Evolutionary conservation across 2,888 invertebrate genomes (phyloP).

Genomic region (Polia nebulosa): DNA sequence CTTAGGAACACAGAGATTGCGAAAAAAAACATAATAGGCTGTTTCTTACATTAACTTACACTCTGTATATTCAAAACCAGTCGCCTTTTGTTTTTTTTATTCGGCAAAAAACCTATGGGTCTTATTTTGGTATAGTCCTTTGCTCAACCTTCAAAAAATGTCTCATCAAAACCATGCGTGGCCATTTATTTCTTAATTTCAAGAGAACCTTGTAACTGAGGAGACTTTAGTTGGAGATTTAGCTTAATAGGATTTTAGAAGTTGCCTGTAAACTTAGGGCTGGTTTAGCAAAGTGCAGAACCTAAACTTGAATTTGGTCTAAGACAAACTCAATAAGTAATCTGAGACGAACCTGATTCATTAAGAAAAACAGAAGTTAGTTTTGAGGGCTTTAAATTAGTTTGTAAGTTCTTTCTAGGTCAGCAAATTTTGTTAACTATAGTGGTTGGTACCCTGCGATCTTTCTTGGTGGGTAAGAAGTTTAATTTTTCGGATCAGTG

Average conservation of each 20-base stretch:
- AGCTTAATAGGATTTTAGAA: conserved; percentile 50
- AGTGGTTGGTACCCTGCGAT: neutral
- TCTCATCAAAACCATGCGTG: neutral
- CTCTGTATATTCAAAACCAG: no score
- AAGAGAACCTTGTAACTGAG: conserved; percentile 21
- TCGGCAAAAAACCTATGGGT: neutral
- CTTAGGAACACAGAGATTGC: no score
- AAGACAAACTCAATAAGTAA: conserved; percentile 44
- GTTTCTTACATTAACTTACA: no score
- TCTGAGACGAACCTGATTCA: conserved; percentile 48
- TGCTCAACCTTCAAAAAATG: neutral
- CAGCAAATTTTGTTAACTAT: conserved; percentile 14
- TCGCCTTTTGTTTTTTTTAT: no score
- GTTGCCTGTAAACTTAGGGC: conserved; percentile 42
- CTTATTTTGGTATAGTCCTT: neutral
- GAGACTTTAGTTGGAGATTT: conserved; percentile 27
- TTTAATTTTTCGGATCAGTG: neutral
- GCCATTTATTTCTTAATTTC: conserved; percentile 26
- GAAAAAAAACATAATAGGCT: no score
- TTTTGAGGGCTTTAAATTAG: conserved; percentile 34
- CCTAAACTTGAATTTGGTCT: conserved; percentile 44
- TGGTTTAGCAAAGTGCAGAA: conserved; percentile 49
- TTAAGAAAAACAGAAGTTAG: conserved; percentile 47
- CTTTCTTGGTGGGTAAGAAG: neutral
- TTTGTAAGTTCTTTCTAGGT: conserved; percentile 16